Conservation (phyloP, 2,797 vertebrate species). For the Phylloscopus collybita region DNA sequence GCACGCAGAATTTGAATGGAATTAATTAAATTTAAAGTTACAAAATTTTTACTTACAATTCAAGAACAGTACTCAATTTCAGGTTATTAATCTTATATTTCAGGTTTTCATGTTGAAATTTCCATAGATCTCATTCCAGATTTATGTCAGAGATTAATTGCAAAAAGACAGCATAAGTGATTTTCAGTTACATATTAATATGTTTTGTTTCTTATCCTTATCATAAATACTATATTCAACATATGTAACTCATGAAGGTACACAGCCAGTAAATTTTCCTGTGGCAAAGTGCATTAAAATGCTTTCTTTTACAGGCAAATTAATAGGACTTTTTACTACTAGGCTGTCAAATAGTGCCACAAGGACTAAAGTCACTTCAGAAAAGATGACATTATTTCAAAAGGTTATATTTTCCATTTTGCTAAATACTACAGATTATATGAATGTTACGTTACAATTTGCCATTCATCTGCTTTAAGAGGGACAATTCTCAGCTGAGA, state of each 20-base stretch:
- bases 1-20: constrained; percentile 31
- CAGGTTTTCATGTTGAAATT: constrained; percentile 29
- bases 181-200: constrained; percentile 65
- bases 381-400: constrained; percentile 18
- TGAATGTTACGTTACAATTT: background rate
- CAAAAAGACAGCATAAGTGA: constrained; percentile 54
- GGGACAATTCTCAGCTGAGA: background rate
- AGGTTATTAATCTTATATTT: constrained; percentile 58
- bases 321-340: constrained; percentile 15
- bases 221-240: constrained; percentile 67
- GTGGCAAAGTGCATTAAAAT: constrained; percentile 51
- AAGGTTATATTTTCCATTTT: background rate
- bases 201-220: constrained; percentile 49
- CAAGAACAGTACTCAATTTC: constrained; percentile 24
- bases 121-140: constrained; percentile 13
- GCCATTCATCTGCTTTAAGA: background rate
- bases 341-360: constrained; percentile 15
- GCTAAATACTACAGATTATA: constrained; percentile 1
- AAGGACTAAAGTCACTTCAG: constrained; percentile 20
- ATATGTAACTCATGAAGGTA: constrained; percentile 65
- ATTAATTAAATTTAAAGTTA: constrained; percentile 59
- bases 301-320: constrained; percentile 40
- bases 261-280: constrained; percentile 66
- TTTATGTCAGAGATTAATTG: constrained; percentile 57
- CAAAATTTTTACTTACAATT: constrained; percentile 52